Evolutionary conservation across 2,113 vertebrate genomes (phyloP).

Genomic region (Scopus umbretta): DNA sequence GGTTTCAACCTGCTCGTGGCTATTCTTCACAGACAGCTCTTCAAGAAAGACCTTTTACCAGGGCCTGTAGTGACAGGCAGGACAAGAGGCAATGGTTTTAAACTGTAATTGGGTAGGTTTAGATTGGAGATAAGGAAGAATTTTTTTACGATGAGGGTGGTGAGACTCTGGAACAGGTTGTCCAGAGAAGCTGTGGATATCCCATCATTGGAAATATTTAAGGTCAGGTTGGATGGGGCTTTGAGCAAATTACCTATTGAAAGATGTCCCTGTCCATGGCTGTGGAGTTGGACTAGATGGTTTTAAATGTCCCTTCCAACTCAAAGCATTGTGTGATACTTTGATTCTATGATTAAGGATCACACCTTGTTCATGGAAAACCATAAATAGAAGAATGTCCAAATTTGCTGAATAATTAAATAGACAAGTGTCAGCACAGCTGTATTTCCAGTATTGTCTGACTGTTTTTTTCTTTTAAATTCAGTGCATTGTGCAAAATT

Average conservation of each 20-base stretch:
- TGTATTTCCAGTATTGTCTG: neutral
- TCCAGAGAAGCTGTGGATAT: neutral
- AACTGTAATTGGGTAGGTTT: neutral
- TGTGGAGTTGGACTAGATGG: neutral
- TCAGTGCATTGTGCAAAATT: neutral
- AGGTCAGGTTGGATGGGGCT: neutral
- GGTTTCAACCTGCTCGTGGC: neutral
- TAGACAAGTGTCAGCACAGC: neutral
- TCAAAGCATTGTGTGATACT: neutral
- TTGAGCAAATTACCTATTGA: neutral
- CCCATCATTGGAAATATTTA: neutral
- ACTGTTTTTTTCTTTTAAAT: neutral
- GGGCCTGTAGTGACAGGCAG: neutral
- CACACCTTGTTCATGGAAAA: neutral
- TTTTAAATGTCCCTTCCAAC: neutral
- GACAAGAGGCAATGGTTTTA: neutral
- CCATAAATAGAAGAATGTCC: neutral
- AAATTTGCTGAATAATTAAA: neutral
- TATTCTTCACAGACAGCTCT: neutral
- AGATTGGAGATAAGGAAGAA: neutral
- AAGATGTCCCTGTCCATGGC: neutral
- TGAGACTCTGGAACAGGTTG: neutral
- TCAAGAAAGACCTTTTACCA: neutral
- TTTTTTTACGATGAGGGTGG: neutral
- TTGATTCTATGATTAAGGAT: neutral